These are phyloP conservation scores for Alosa alosa DNA, from an alignment of 2,113 vertebrate genomes.

Conservation along the genomic window DNA sequence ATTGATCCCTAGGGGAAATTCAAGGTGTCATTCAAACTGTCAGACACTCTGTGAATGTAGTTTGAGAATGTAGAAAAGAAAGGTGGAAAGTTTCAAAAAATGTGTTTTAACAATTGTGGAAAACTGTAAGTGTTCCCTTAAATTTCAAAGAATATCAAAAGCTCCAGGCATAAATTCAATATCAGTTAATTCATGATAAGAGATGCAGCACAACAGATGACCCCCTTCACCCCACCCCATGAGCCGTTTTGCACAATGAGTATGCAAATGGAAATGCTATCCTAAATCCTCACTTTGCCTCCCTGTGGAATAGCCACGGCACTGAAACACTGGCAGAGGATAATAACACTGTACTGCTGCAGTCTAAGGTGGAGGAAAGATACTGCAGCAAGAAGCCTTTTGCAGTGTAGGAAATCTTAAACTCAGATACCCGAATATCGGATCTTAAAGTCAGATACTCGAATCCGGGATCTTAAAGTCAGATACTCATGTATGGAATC, in stretches of 20 bases:
- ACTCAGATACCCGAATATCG: too few species aligned
- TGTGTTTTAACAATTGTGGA: too few species aligned
- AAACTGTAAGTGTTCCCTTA: too few species aligned
- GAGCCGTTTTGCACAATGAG: constrained; percentile 5
- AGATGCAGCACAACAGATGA: neutral
- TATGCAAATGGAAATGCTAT: neutral
- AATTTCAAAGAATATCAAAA: neutral
- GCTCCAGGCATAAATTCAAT: neutral
- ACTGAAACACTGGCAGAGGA: neutral
- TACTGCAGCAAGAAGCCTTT: neutral
- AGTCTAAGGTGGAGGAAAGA: neutral
- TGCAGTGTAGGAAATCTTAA: neutral
- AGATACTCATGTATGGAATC: too few species aligned
- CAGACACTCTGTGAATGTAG: too few species aligned
- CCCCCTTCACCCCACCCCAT: neutral
- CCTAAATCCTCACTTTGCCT: neutral
- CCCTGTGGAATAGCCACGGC: neutral
- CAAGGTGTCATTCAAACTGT: too few species aligned
- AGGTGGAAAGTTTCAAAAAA: too few species aligned
- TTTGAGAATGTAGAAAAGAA: too few species aligned
- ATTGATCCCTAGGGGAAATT: too few species aligned
- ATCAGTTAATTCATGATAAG: neutral
- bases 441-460: too few species aligned
- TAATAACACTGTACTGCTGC: neutral
- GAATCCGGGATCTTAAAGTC: too few species aligned